These are phyloP conservation scores for Trichogramma dendrolimi DNA, from an alignment of 2,888 invertebrate genomes.

Conservation along the genomic window DNA sequence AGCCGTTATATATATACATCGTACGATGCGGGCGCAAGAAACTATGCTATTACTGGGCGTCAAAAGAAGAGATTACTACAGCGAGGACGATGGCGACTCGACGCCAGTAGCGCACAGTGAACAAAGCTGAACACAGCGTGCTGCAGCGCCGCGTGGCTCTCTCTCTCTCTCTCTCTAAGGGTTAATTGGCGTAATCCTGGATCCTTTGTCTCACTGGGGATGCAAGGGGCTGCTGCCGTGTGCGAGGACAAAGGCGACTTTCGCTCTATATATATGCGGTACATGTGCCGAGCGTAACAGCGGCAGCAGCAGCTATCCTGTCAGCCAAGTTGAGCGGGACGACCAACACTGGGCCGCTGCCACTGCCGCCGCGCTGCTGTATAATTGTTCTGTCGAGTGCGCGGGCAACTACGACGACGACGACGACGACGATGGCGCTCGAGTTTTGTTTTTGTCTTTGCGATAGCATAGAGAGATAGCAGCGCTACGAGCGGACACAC, in stretches of 20 bases:
- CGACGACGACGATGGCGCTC: too few relatives aligned
- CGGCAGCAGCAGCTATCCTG: not conserved
- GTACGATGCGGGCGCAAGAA: too few relatives aligned
- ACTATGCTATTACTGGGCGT: not conserved
- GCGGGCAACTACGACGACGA: not conserved
- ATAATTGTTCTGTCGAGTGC: not conserved
- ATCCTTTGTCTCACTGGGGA: conserved; percentile 13
- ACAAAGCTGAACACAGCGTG: not conserved
- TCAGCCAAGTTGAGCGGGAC: conserved; percentile 2
- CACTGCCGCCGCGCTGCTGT: not conserved
- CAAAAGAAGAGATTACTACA: not conserved
- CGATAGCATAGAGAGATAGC: too few relatives aligned
- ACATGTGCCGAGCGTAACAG: not conserved
- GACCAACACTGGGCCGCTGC: conserved; percentile 2
- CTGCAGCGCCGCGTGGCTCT: conserved; percentile 6
- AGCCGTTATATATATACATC: too few relatives aligned
- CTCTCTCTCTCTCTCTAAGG: not conserved
- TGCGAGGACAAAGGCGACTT: conserved; percentile 20
- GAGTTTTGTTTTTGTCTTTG: too few relatives aligned
- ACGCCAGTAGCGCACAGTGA: not conserved
- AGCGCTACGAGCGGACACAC: too few relatives aligned
- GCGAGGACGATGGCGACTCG: not conserved
- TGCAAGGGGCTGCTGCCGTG: not conserved
- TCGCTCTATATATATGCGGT: conserved; percentile 1
- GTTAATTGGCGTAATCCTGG: conserved; percentile 19